Conservation (phyloP, 2,113 vertebrate species). For the Malurus melanocephalus region DNA sequence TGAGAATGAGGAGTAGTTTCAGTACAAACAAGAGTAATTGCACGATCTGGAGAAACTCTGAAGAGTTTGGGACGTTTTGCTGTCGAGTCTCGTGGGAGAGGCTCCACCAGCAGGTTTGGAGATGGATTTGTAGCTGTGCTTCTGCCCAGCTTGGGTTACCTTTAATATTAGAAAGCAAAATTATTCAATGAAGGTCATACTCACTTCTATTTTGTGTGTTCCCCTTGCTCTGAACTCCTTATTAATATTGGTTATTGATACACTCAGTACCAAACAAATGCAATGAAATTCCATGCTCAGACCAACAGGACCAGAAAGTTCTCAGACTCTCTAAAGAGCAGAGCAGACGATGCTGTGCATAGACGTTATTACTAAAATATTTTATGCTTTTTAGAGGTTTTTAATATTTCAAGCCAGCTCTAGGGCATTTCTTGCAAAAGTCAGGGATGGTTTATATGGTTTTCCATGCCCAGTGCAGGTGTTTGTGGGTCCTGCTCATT, state of each 20-base stretch:
- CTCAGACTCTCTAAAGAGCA: background rate
- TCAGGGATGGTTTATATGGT: background rate
- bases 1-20: background rate
- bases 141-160: background rate
- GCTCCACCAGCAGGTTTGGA: background rate
- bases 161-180: background rate
- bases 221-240: background rate
- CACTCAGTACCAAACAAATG: background rate
- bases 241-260: background rate
- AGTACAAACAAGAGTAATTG: too few species aligned
- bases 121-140: background rate
- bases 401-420: constrained; percentile 16
- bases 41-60: background rate
- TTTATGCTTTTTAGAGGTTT: background rate
- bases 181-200: fast-evolving
- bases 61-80: background rate
- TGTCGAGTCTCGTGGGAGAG: background rate
- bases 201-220: fast-evolving
- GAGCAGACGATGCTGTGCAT: background rate
- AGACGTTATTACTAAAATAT: background rate
- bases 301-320: background rate
- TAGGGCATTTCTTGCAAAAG: background rate
- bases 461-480: background rate
- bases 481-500: background rate
- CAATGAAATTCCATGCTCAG: background rate